These are phyloP conservation scores for Coracias cyanogaster DNA, from an alignment of 2,797 vertebrate species.

Conservation along the genomic window DNA sequence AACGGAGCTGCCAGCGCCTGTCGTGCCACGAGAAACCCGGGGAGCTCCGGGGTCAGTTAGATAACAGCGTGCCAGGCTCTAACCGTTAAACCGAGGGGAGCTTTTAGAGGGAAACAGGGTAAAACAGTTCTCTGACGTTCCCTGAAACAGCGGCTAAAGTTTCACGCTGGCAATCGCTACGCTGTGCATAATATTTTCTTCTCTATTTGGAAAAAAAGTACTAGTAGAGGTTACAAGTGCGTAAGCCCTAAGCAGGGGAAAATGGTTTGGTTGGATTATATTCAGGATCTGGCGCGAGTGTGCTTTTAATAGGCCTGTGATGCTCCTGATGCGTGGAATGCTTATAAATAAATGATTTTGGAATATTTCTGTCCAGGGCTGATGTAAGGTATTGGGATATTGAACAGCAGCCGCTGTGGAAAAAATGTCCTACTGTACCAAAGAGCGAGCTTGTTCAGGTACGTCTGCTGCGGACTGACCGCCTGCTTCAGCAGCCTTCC, in stretches of 20 bases:
- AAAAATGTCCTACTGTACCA: slow-evolving; percentile 49
- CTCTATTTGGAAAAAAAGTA: background rate
- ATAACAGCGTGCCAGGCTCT: background rate
- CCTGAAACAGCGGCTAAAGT: background rate
- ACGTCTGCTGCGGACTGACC: background rate
- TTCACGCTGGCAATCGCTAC: background rate
- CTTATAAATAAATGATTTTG: slow-evolving; percentile 39
- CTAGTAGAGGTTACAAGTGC: background rate
- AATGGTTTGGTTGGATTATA: background rate
- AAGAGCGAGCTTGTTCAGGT: slow-evolving; percentile 61
- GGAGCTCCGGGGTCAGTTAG: background rate
- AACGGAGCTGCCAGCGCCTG: background rate
- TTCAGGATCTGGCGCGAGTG: background rate
- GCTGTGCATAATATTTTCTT: background rate
- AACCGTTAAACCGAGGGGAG: background rate
- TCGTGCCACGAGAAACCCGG: background rate
- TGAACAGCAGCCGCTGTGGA: slow-evolving; percentile 39
- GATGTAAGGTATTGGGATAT: slow-evolving; percentile 34
- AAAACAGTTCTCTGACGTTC: background rate
- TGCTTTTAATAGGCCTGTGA: background rate
- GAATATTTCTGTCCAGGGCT: slow-evolving; percentile 52
- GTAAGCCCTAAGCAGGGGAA: background rate
- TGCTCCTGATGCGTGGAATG: background rate
- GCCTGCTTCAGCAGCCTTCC: background rate
- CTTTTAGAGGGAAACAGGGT: background rate